These are phyloP conservation scores for Lasioglossum vierecki DNA, from an alignment of 2,888 invertebrate genomes.

Conservation along the genomic window DNA sequence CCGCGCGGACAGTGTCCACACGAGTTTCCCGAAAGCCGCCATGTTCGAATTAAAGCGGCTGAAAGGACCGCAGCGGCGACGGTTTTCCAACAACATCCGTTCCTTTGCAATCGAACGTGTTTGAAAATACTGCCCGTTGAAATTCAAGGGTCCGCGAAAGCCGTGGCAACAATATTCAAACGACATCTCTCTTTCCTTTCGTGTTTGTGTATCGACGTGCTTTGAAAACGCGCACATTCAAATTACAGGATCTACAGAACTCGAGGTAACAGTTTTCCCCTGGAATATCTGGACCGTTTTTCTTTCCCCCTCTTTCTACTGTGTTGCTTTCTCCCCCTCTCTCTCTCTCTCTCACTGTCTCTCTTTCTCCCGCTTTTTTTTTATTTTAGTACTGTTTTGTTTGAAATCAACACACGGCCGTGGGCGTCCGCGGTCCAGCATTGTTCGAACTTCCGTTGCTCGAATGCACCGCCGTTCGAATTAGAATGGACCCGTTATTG, in stretches of 20 bases:
- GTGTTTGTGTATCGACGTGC: constrained; percentile 9
- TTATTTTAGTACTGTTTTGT: background rate
- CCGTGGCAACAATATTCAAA: constrained; percentile 19
- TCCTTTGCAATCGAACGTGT: background rate
- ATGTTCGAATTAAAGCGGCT: constrained; percentile 16
- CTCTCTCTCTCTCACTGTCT: background rate
- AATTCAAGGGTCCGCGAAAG: constrained; percentile 22
- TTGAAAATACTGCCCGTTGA: constrained; percentile 9
- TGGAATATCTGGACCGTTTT: constrained; percentile 5
- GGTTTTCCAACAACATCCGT: background rate
- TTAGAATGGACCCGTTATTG: constrained; percentile 11
- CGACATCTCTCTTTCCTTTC: constrained; percentile 20
- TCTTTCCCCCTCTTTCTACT: background rate
- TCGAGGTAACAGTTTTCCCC: constrained; percentile 21
- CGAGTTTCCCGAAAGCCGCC: background rate
- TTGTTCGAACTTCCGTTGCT: constrained; percentile 17
- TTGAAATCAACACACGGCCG: constrained; percentile 14
- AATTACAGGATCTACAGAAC: constrained; percentile 2
- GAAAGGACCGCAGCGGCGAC: background rate
- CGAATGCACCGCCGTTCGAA: background rate
- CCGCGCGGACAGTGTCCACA: constrained; percentile 9
- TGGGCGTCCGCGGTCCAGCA: background rate
- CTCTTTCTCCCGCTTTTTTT: background rate
- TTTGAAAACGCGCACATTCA: constrained; percentile 14
- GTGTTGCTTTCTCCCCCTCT: background rate